A percentile compares a stretch with the other conserved stretches of the same genome.
These are phyloP conservation scores for Tachysurus vachellii DNA, from an alignment of 2,113 vertebrate species.

Conservation along the genomic window DNA sequence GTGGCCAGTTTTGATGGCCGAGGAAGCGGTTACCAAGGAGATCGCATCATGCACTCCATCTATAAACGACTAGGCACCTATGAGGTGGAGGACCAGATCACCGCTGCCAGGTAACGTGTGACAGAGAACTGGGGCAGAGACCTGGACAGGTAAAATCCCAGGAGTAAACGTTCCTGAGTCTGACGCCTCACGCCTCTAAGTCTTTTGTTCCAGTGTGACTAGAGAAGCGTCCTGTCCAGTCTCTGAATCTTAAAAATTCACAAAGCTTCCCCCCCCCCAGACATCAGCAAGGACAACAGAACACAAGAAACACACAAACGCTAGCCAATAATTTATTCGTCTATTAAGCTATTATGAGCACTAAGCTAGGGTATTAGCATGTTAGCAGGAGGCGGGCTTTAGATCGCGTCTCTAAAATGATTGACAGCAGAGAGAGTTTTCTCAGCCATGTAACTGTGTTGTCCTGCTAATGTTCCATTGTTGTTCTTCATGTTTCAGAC, in stretches of 20 bases:
- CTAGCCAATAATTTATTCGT: background rate
- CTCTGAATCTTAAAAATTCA: too few species aligned
- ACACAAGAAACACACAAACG: background rate
- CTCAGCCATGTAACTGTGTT: background rate
- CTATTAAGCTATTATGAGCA: background rate
- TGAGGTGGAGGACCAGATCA: conserved; percentile 97
- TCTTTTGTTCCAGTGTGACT: background rate
- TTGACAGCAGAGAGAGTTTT: too few species aligned
- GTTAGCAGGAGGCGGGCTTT: too few species aligned
- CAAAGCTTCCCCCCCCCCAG: background rate
- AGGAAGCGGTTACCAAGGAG: conserved; percentile 96
- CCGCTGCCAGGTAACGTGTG: conserved; percentile 79
- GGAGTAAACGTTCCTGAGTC: background rate
- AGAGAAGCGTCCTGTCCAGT: background rate
- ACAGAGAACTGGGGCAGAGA: too few species aligned
- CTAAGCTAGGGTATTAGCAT: background rate
- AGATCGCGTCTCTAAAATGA: too few species aligned
- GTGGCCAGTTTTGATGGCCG: conserved; percentile 96
- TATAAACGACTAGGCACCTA: conserved; percentile 87
- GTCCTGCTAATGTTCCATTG: background rate
- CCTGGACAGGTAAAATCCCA: background rate
- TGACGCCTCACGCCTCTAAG: background rate
- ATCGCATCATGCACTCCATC: conserved; percentile 89
- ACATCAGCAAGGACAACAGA: background rate
- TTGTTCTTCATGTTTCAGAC: conserved; percentile 65